phyloP scores from a whole-genome alignment of 1,140 invertebrate species.

The Batillaria attramentaria region DNA sequence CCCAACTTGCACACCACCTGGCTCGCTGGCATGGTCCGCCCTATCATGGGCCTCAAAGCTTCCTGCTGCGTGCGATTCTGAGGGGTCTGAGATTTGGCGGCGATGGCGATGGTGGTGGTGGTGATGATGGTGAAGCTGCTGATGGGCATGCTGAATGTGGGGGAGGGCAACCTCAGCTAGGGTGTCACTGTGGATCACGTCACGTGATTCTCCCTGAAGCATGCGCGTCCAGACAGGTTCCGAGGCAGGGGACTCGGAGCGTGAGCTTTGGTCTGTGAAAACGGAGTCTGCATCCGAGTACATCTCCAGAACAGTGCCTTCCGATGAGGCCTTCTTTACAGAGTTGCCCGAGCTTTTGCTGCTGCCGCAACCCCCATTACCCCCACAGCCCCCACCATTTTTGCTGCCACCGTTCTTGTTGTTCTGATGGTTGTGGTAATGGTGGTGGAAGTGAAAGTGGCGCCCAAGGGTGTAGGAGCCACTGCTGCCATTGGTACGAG shows the following conservation, averaged over 20 bases:
- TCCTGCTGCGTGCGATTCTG: background rate
- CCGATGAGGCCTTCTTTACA: slow-evolving; percentile 65
- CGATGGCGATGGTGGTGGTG: slow-evolving; percentile 15
- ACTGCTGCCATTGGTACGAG: slow-evolving; percentile 38
- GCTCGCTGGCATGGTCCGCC: no score
- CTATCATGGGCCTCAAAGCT: background rate
- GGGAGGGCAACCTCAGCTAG: slow-evolving; percentile 54
- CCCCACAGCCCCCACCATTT: slow-evolving; percentile 24
- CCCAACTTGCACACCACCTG: background rate
- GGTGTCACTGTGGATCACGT: slow-evolving; percentile 66
- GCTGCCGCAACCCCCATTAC: slow-evolving; percentile 9
- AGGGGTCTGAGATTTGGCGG: slow-evolving; percentile 4
- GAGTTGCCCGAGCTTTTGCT: slow-evolving; percentile 55
- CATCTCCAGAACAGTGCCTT: slow-evolving; percentile 63
- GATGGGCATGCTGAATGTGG: slow-evolving; percentile 29
- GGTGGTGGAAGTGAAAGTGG: slow-evolving; percentile 33
- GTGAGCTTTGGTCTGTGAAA: slow-evolving; percentile 63
- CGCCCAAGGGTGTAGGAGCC: slow-evolving; percentile 39
- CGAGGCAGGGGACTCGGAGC: slow-evolving; percentile 66
- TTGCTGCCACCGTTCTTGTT: slow-evolving; percentile 8
- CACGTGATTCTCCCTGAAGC: slow-evolving; percentile 50
- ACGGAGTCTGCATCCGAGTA: slow-evolving; percentile 65
- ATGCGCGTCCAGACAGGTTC: slow-evolving; percentile 59
- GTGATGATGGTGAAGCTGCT: slow-evolving; percentile 13
- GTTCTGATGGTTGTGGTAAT: slow-evolving; percentile 11